These are phyloP conservation scores for Crotalus tigris DNA, from an alignment of 2,113 vertebrate genomes.

Conservation along the genomic window DNA sequence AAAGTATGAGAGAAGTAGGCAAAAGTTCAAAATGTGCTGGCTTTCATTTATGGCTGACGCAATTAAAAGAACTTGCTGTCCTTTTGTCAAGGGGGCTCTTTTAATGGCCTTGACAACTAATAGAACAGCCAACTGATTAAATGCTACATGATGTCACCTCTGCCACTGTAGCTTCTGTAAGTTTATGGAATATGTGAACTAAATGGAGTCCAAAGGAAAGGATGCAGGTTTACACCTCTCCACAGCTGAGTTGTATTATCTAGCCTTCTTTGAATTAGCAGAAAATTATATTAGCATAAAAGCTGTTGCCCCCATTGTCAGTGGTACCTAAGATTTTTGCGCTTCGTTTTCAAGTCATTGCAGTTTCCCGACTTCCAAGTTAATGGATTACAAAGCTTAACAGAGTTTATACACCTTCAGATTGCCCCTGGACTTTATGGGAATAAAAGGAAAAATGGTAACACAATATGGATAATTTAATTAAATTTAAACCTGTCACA, in stretches of 20 bases:
- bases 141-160: background rate
- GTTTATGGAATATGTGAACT: background rate
- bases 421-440: background rate
- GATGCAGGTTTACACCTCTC: background rate
- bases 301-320: background rate
- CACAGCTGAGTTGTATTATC: background rate
- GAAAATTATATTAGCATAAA: background rate
- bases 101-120: background rate
- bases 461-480: background rate
- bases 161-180: background rate
- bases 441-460: background rate
- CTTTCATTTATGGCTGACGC: background rate
- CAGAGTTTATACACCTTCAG: background rate
- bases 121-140: background rate
- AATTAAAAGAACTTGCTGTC: background rate
- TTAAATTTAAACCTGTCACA: background rate
- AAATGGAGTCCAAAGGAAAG: background rate
- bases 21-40: slow-evolving; percentile 32
- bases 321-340: background rate
- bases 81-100: background rate
- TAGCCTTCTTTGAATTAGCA: background rate
- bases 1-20: slow-evolving; percentile 13
- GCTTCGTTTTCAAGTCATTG: background rate
- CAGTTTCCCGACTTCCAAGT: background rate
- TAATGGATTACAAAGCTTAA: background rate